Evolutionary conservation across 2,888 invertebrate species (phyloP), one percentile per base, ranked within the genome.

Genomic region (Deilephila elpenor): DNA sequence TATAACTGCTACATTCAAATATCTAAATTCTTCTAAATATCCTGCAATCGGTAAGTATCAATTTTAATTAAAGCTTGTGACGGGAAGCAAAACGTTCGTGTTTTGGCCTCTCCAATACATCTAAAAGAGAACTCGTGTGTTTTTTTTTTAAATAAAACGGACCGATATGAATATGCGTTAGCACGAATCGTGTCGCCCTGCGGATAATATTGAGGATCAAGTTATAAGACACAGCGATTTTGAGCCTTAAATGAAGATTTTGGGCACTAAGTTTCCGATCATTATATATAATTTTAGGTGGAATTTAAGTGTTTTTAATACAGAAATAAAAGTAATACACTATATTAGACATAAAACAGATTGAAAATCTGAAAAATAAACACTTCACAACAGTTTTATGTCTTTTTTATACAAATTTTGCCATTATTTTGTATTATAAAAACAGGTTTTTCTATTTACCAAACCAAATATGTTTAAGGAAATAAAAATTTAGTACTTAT

Each of bases 181-280:
- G 67, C 67, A 67, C 67, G 67, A 51, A 67, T 67, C 67, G 67
- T 67, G 67, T 67, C 67, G 67, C 67, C 67, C 67, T 51, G 67
- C 67, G 67, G 67, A 67, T 67, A 67, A 67, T 51, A 51, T 25
- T 25, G 51, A 44, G 11, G 20, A 20, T 20, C 14, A 44, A 51
- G 67, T 67, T 20, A 67, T 17, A 25, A 25, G 67, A 44, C 20
- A 51, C 25, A 4, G 67, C 67, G 67, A 51, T 51, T 44, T 17
- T 51, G 25, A 37, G 20, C 44, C 59, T 59, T 59, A 3, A n/a
- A 25, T 29, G 32, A 17, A 29, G 17, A 17, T 5, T 29, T 29
- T 5, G 5, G 17, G 5, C 61, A 1, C 19, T 19, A 17, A 61
- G 25, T 25, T 25, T 25, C 25, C 25, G 25, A 25, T 25, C 25